Evolutionary conservation across 2,113 vertebrate species (phyloP).

Genomic region (Crotalus helleri): DNA sequence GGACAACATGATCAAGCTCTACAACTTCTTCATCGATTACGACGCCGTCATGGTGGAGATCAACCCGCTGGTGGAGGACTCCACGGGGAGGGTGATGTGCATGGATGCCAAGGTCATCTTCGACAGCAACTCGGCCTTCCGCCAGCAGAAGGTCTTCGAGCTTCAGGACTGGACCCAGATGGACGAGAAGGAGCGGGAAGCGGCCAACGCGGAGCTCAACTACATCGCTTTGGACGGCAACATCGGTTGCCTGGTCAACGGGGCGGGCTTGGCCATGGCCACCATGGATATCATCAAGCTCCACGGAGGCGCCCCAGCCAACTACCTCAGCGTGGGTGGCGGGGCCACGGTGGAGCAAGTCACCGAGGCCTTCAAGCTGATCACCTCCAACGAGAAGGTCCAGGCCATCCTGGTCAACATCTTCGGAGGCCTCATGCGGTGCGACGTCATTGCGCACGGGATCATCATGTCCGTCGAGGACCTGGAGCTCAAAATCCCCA

Average conservation of each 20-base stretch:
- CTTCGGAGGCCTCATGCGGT: conserved; percentile 97
- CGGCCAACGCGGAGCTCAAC: conserved; percentile 88
- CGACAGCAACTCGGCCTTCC: conserved; percentile 90
- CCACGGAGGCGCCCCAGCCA: conserved; percentile 93
- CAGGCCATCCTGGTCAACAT: conserved; percentile 96
- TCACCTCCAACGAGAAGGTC: conserved; percentile 73
- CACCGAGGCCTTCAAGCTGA: conserved; percentile 93
- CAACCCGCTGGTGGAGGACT: conserved; percentile 97
- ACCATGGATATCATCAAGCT: conserved; percentile 99
- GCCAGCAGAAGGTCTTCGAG: conserved; percentile 89
- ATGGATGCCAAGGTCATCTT: conserved; percentile 99
- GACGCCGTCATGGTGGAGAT: conserved; percentile 98
- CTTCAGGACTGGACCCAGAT: conserved; percentile 93
- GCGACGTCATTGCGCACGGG: conserved; percentile 94
- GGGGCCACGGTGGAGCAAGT: conserved; percentile 96
- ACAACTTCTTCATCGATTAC: conserved; percentile 90
- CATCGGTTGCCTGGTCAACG: conserved; percentile 97
- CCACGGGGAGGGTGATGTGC: conserved; percentile 90
- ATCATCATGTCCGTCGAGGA: conserved; percentile 93
- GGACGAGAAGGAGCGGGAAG: conserved; percentile 84
- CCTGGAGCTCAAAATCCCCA: conserved; percentile 91
- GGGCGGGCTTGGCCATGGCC: conserved; percentile 96
- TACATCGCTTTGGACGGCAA: conserved; percentile 96
- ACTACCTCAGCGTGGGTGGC: conserved; percentile 96
- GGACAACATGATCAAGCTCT: conserved; percentile 92